Evolutionary conservation across 2,888 invertebrate genomes (phyloP), one percentile per base, ranked within the genome.

Genomic region (Odontocerum albicorne): DNA sequence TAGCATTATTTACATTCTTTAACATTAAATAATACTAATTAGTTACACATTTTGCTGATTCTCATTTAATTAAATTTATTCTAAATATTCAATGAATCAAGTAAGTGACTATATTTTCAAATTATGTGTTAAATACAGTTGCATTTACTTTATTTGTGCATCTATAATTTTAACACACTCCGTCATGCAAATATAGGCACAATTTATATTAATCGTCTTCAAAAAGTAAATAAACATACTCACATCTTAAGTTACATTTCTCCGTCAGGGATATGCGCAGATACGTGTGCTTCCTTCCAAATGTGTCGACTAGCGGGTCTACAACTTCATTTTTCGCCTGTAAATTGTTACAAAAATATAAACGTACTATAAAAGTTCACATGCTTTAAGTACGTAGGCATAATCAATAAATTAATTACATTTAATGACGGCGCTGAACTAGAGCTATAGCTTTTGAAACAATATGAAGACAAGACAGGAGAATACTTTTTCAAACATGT

Each of bases 191-290:
- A n/a, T n/a, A n/a, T n/a, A n/a, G n/a, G n/a, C n/a, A n/a, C n/a
- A n/a, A n/a, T n/a, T n/a, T n/a, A n/a, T n/a, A n/a, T n/a, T n/a
- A n/a, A n/a, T n/a, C n/a, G n/a, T n/a, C n/a, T n/a, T n/a, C n/a
- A n/a, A n/a, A n/a, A n/a, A n/a, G n/a, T n/a, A n/a, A n/a, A n/a
- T n/a, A n/a, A n/a, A n/a, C n/a, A n/a, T n/a, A 81, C 90, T 85
- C 82, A 96, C 98, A 99, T 80, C 98, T 80, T 63, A 99, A 81
- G 77, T 98, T 99, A 72, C 99, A 99, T 60, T 88, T 82, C 73
- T 99, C 99, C 0, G 96, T 96, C 46, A 99, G 77, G 0, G 98
- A 98, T 65, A 99, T 96, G 62, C 99, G 81, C 47, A 99, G 79
- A 70, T 99, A 99, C 58, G 88, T 88, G 70, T 99, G 99, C 61